Evolutionary conservation across 2,113 vertebrate genomes (phyloP).

Genomic region (Arenaria interpres): DNA sequence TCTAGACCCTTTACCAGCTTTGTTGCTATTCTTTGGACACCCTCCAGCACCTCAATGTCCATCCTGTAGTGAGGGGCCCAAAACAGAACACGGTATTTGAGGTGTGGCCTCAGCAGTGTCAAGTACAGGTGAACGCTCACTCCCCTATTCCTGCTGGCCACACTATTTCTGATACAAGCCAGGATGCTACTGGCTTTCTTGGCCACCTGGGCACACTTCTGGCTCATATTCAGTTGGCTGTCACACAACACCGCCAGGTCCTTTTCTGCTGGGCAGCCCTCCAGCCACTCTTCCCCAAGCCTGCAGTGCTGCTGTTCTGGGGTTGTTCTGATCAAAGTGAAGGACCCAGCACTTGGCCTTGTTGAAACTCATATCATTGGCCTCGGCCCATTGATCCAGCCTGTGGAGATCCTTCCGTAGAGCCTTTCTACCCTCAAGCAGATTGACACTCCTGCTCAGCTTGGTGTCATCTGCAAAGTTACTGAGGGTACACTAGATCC

Average conservation of each 20-base stretch:
- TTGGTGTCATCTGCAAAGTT: neutral
- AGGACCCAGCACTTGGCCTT: neutral
- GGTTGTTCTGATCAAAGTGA: neutral
- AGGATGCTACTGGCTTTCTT: neutral
- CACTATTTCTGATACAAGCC: neutral
- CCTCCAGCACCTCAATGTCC: neutral
- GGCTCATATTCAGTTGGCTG: neutral
- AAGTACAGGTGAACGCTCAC: neutral
- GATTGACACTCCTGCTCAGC: neutral
- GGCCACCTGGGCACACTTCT: neutral
- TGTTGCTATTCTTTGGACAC: neutral
- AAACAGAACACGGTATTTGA: neutral
- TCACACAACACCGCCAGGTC: neutral
- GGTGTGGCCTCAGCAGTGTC: neutral
- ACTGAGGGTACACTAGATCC: neutral
- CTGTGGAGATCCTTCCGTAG: neutral
- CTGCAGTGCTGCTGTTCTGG: neutral
- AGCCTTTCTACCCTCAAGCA: neutral
- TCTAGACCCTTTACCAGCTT: neutral
- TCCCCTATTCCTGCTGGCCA: neutral
- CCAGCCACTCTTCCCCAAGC: neutral
- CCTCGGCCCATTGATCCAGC: neutral
- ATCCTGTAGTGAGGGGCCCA: neutral
- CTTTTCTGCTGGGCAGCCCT: neutral
- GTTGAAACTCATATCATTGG: no score